Evolutionary conservation across 1,140 invertebrate genomes (phyloP).

Genomic region (Hirudo medicinalis): DNA sequence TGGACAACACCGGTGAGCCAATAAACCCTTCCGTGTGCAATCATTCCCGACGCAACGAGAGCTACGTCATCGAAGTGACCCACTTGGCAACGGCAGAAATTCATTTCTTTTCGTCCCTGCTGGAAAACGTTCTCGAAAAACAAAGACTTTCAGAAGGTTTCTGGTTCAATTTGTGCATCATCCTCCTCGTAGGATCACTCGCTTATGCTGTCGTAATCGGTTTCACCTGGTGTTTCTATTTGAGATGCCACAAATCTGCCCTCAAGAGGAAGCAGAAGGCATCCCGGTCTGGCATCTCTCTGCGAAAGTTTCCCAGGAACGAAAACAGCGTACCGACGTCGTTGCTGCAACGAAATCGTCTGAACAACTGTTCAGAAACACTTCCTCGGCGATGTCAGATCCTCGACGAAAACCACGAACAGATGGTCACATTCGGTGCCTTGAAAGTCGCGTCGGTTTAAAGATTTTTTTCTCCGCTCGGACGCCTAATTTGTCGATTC

Average conservation of each 20-base stretch:
- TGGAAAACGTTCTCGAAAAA: background rate
- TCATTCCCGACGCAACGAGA: conserved; percentile 22
- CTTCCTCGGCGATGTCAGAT: background rate
- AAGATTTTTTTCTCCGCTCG: background rate
- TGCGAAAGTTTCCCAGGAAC: background rate
- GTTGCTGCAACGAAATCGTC: background rate
- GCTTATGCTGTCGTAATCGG: conserved; percentile 10
- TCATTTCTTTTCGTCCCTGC: background rate
- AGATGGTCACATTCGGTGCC: conserved; percentile 12
- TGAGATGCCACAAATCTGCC: background rate
- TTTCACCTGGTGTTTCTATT: conserved; percentile 15
- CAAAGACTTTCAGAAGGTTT: background rate
- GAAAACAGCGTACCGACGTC: too few species aligned
- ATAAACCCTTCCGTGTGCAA: conserved; percentile 21
- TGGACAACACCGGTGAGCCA: conserved; percentile 20
- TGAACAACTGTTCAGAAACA: background rate
- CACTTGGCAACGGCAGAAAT: conserved; percentile 12
- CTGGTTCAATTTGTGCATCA: conserved; percentile 9
- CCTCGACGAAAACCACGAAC: conserved; percentile 4
- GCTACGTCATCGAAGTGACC: conserved; percentile 14
- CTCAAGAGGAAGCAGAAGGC: conserved; percentile 9
- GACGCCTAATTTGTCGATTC: too few species aligned
- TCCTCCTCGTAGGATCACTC: conserved; percentile 6
- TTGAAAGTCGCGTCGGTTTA: conserved; percentile 18
- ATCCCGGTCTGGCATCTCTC: background rate